Evolutionary conservation across 2,797 vertebrate species (phyloP), one percentile per base, ranked within the genome.

Genomic region (Myotis planiceps): DNA sequence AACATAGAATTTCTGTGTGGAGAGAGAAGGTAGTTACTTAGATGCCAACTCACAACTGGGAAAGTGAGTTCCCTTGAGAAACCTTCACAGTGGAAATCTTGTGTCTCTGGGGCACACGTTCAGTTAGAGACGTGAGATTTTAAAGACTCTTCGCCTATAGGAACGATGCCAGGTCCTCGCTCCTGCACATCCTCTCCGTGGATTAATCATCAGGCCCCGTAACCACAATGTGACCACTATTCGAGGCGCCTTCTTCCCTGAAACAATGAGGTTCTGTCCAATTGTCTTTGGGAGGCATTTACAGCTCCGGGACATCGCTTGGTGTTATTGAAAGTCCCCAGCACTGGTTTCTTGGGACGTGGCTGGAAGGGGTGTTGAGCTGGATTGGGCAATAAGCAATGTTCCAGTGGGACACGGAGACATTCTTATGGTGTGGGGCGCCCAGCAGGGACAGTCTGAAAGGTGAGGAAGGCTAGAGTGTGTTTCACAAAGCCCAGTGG

Each of bases 261-360:
- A 91, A 97, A 99, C 99, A 99, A 99, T 99, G 98, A 98, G 87
- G 98, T 98, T 98, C 99, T 99, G 99, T 99, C 89, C 79, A 90
- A 96, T 97, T 98, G 97, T 98, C 98, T 98, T 97, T 96, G 90
- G 96, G 97, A 98, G 98, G 98, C 98, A 98, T 98, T 98, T 98
- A 96, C 97, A 95, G 98, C 99, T 97, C 58, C 83, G 98, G 99
- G 99, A 97, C 97, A 98, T 98, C 96, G 96, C 97, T 98, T 87
- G 92, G 96, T 97, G 96, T 97, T 97, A 97, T 76, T 96, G 96
- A 97, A 98, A 83, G 96, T 97, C 75, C 2, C 37, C 95, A 95
- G 97, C 37, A 1, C 78, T 80, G 92, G 63, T 42, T 98, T 97
- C 97, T 88, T 68, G 88, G 97, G 97, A 98, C 93, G 55, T 97